Conservation (phyloP, 2,113 vertebrate species). For the Rhinolophus sinicus region DNA sequence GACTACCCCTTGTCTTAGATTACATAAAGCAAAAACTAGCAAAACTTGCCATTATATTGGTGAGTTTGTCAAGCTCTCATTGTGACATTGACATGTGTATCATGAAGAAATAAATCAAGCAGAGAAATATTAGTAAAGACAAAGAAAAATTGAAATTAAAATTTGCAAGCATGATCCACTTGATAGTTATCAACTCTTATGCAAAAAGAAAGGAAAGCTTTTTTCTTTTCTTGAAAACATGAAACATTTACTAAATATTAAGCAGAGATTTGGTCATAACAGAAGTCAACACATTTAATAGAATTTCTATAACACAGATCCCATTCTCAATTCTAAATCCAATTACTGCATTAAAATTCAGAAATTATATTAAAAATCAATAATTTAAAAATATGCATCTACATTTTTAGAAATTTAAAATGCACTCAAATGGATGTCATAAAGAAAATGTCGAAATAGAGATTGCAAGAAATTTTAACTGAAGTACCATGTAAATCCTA, state of each 20-base stretch:
- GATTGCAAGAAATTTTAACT: background rate
- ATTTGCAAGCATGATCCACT: background rate
- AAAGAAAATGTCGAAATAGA: background rate
- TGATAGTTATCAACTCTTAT: background rate
- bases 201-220: background rate
- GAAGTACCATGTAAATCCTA: background rate
- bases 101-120: background rate
- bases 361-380: background rate
- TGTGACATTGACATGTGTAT: background rate
- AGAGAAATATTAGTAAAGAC: background rate
- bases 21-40: background rate
- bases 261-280: background rate
- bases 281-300: background rate
- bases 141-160: background rate
- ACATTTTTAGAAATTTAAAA: background rate
- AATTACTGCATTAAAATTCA: background rate
- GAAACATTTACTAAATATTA: background rate
- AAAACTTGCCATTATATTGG: background rate
- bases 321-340: background rate
- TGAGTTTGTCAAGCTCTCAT: background rate
- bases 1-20: background rate
- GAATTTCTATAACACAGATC: background rate
- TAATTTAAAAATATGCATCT: background rate
- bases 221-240: background rate
- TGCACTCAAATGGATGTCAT: background rate